Evolutionary conservation across 2,797 vertebrate genomes (phyloP).

Genomic region (Malurus splendens): DNA sequence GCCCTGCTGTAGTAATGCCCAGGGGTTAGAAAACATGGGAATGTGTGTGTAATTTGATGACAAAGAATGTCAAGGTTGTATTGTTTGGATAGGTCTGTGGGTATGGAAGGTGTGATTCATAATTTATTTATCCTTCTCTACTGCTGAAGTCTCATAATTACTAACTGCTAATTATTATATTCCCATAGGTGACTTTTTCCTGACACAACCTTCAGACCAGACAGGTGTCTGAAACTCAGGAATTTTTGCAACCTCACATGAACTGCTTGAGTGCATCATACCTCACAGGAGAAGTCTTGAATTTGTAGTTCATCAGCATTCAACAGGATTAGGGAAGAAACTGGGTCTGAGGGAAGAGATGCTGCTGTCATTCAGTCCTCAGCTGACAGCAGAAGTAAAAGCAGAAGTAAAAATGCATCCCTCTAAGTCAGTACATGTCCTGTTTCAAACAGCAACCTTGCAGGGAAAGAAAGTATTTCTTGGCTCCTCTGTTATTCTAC

Average conservation of each 20-base stretch:
- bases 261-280: not conserved
- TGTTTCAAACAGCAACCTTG: not conserved
- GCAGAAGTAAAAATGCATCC: not conserved
- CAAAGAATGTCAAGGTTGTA: not conserved
- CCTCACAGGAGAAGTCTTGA: not conserved
- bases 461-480: not conserved
- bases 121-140: not conserved
- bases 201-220: not conserved
- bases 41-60: not conserved
- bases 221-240: not conserved
- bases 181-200: not conserved
- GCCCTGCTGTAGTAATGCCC: not conserved
- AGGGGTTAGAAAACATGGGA: not conserved
- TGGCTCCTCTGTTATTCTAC: not conserved
- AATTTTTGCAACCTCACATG: not conserved
- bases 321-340: not conserved
- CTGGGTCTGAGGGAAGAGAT: not conserved
- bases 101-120: not conserved
- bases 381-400: not conserved
- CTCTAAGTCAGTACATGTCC: not conserved
- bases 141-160: not conserved
- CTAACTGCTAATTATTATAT: not conserved
- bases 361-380: not conserved
- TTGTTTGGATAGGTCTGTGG: not conserved
- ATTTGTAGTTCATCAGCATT: not conserved